phyloP scores from a whole-genome alignment of 1,140 invertebrate species.

The Phymastichus coffea region DNA sequence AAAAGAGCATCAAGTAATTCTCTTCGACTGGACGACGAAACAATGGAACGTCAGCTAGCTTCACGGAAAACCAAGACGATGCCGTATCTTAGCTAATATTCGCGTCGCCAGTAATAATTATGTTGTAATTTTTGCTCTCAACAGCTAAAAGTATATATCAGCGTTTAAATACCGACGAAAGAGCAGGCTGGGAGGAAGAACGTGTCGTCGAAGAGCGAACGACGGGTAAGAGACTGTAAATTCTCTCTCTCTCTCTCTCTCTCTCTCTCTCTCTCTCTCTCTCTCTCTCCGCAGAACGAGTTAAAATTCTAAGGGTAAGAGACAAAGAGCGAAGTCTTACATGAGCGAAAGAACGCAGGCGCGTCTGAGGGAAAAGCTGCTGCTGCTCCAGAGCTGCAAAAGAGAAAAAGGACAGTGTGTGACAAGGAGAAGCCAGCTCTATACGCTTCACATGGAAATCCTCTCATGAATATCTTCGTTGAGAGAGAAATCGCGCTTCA shows the following conservation, averaged over 20 bases:
- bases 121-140: too few relatives aligned
- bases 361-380: neutral
- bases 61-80: too few relatives aligned
- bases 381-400: too few relatives aligned
- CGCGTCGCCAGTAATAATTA: too few relatives aligned
- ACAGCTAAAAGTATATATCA: too few relatives aligned
- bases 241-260: neutral
- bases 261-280: neutral
- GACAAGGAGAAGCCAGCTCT: conserved; percentile 12
- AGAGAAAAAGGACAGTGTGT: neutral
- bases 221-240: conserved; percentile 10
- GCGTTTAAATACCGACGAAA: neutral
- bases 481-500: too few relatives aligned
- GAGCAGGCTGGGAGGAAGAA: neutral
- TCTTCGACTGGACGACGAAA: too few relatives aligned
- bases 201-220: conserved; percentile 1
- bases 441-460: conserved; percentile 16
- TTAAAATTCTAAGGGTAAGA: conserved; percentile 8
- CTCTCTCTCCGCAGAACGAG: neutral
- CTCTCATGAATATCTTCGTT: conserved; percentile 23
- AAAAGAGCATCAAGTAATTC: too few relatives aligned
- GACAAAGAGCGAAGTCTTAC: conserved; percentile 8
- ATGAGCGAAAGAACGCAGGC: neutral
- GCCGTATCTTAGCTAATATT: too few relatives aligned
- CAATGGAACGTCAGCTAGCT: too few relatives aligned